A percentile compares a stretch with the other conserved stretches of the same genome.
Evolutionary conservation across 2,888 invertebrate genomes (phyloP).

Genomic region (Phyllotreta cruciferae): DNA sequence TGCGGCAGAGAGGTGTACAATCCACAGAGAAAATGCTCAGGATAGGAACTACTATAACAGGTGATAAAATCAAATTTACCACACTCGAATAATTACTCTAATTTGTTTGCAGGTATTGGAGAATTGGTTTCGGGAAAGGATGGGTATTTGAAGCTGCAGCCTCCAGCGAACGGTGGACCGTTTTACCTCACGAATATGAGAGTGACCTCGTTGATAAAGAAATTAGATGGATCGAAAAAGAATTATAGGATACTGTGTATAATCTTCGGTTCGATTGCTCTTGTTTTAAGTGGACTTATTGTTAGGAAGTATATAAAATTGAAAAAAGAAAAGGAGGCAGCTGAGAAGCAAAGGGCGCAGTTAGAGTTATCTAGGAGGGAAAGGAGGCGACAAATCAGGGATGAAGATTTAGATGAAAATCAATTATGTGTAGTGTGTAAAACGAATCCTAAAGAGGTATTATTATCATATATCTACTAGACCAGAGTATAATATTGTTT

Average conservation of each 20-base stretch:
- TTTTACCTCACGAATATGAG: slow-evolving; percentile 83
- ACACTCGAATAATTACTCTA: background rate
- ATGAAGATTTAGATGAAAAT: slow-evolving; percentile 68
- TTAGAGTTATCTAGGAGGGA: slow-evolving; percentile 72
- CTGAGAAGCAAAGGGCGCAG: slow-evolving; percentile 65
- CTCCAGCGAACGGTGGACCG: slow-evolving; percentile 73
- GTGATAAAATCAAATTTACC: slow-evolving; percentile 68
- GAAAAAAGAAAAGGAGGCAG: slow-evolving; percentile 65
- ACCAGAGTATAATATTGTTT: no score
- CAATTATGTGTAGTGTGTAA: slow-evolving; percentile 87
- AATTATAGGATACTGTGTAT: slow-evolving; percentile 67
- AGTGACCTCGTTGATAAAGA: slow-evolving; percentile 75
- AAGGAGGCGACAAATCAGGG: slow-evolving; percentile 70
- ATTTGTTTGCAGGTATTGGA: slow-evolving; percentile 66
- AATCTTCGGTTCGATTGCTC: slow-evolving; percentile 65
- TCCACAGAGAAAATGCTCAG: slow-evolving; percentile 87
- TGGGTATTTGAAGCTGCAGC: slow-evolving; percentile 72
- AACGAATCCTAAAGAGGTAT: slow-evolving; percentile 83
- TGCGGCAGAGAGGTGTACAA: slow-evolving; percentile 83
- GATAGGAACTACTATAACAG: slow-evolving; percentile 79
- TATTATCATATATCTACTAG: no score
- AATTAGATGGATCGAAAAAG: slow-evolving; percentile 74
- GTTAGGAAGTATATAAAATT: slow-evolving; percentile 62
- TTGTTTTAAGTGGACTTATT: slow-evolving; percentile 62
- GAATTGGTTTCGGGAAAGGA: slow-evolving; percentile 73